Evolutionary conservation across 2,113 vertebrate species (phyloP).

Genomic region (Macrotis lagotis): DNA sequence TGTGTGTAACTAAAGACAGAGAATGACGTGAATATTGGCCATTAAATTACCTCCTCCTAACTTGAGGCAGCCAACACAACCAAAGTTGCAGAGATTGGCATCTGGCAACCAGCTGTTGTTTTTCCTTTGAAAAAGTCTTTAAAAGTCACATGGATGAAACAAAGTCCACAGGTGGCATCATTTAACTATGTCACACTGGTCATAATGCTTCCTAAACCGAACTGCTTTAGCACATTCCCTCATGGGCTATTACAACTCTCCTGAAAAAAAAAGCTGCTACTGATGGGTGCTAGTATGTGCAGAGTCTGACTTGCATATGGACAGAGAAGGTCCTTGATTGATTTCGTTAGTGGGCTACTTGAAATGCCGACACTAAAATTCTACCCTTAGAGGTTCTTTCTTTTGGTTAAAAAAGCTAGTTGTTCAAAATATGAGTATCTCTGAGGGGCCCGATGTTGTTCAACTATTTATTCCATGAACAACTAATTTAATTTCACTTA

Average conservation of each 20-base stretch:
- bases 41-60: conserved; percentile 50
- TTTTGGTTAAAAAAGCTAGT: background rate
- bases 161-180: conserved; percentile 59
- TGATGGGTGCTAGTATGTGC: background rate
- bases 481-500: background rate
- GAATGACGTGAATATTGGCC: background rate
- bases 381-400: background rate
- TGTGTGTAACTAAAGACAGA: conserved; percentile 35
- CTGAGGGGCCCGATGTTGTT: background rate
- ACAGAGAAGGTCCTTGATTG: background rate
- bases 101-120: conserved; percentile 72
- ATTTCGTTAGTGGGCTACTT: background rate
- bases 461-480: background rate
- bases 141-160: conserved; percentile 58
- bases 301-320: background rate
- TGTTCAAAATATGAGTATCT: background rate
- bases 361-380: background rate
- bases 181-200: conserved; percentile 56
- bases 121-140: background rate
- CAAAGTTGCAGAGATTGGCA: conserved; percentile 49
- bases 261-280: conserved; percentile 31
- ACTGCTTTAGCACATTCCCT: conserved; percentile 43
- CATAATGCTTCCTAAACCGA: conserved; percentile 35
- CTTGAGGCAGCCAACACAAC: conserved; percentile 29
- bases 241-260: conserved; percentile 38